A percentile compares a stretch with the other conserved stretches of the same genome.
Conservation (phyloP, 2,113 vertebrate species). For the Gymnogyps californianus region DNA sequence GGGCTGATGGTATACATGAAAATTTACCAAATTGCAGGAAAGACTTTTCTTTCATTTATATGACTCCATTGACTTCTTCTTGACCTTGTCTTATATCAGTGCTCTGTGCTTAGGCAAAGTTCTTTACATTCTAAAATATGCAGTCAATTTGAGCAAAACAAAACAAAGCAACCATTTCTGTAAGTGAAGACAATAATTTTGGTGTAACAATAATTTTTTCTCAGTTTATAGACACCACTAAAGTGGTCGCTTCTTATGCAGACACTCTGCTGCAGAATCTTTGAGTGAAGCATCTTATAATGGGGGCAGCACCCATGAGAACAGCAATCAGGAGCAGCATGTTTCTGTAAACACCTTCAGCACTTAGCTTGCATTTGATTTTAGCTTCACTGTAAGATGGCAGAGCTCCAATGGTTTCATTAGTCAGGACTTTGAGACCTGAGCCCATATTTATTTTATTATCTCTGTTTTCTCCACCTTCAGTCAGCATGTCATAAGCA, state of each 20-base stretch:
- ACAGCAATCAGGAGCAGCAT: neutral
- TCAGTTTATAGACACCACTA: neutral
- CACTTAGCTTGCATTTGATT: neutral
- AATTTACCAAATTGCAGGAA: neutral
- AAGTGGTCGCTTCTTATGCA: neutral
- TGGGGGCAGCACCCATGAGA: neutral
- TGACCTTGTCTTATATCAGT: neutral
- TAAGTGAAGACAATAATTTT: neutral
- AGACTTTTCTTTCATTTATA: neutral
- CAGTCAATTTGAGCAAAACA: neutral
- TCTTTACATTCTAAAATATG: neutral
- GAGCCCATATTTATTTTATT: slow-evolving; percentile 20
- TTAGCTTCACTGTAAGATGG: neutral
- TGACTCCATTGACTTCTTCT: neutral
- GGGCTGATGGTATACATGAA: neutral
- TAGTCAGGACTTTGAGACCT: neutral
- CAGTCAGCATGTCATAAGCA: neutral
- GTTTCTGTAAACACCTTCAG: slow-evolving; percentile 16
- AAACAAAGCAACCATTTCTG: neutral
- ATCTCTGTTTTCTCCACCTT: neutral
- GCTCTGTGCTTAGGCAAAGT: neutral
- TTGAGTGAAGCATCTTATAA: neutral
- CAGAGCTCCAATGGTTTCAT: neutral
- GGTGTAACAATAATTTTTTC: neutral
- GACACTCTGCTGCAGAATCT: neutral